phyloP scores from a whole-genome alignment of 2,113 vertebrate species.

The Marmota monax region DNA sequence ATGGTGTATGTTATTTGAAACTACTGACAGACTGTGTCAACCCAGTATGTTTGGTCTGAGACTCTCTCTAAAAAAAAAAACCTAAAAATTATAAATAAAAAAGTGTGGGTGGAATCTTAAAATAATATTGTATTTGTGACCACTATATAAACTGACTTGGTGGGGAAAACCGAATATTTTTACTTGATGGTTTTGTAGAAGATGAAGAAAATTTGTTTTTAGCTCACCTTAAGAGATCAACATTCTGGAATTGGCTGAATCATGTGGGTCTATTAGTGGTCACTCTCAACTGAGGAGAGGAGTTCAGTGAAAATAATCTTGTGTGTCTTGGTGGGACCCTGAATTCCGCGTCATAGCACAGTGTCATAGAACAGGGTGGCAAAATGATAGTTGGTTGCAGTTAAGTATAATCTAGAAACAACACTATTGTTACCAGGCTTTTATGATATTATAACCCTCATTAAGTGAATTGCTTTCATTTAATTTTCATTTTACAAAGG shows the following conservation, averaged over 20 bases:
- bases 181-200: constrained; percentile 36
- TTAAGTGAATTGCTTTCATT: background rate
- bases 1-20: background rate
- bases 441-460: background rate
- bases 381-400: background rate
- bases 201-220: background rate
- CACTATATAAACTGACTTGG: background rate
- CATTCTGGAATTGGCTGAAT: background rate
- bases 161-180: background rate
- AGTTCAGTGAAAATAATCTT: background rate
- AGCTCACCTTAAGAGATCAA: background rate
- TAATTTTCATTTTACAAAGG: background rate
- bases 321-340: background rate
- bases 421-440: background rate
- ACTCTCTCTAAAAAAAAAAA: background rate
- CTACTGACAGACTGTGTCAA: background rate
- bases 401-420: background rate
- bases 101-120: constrained; percentile 53
- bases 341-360: background rate
- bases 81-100: constrained; percentile 35
- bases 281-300: background rate
- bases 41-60: background rate
- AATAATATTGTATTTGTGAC: constrained; percentile 53
- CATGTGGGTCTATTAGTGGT: background rate
- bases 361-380: background rate